Evolutionary conservation across 2,113 vertebrate species (phyloP), one percentile per base, ranked within the genome.

Genomic region (Daubentonia madagascariensis): DNA sequence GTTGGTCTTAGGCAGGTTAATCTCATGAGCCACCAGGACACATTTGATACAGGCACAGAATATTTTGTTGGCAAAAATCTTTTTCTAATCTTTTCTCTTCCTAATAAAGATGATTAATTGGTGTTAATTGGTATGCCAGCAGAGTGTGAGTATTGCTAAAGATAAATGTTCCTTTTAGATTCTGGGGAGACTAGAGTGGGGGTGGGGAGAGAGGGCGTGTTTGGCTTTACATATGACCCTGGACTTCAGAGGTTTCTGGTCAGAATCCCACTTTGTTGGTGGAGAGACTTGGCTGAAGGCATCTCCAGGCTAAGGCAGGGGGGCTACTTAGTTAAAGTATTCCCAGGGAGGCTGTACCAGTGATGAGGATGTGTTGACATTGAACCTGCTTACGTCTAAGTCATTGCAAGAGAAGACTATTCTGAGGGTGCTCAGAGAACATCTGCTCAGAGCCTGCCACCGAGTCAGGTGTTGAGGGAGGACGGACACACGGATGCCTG

Each of bases 41-140:
- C 85, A n/a, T n/a, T 72, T 81, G 80, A 95, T 50, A 50, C 17
- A 25, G 48, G 85, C 67, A 88, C 20, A 92, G 92, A 79, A 54
- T 84, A 90, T 94, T 95, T 95, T 79, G 45, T 95, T 91, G 89
- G 86, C 89, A 48, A 94, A 79, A 91, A 67, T 52, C 54, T 54
- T 94, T 72, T 70, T 79, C 67, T 67, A 48, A 68, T 97, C 65
- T 97, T 97, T 95, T 85, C 35, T 89, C 52, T 92, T 59, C n/a
- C 92, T 96, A 97, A 97, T 95, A 70, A 97, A 97, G 43, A 97
- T 97, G 97, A 98, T 94, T 96, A 97, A 97, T 93, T 81, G 85
- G 95, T 97, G 97, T 95, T 98, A 97, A 97, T 97, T 95, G 45
- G 76, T 68, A 91, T 94, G 91, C 76, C 76, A 59, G 43, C 43